phyloP scores from a whole-genome alignment of 2,113 vertebrate species.

The Syngnathus typhle region DNA sequence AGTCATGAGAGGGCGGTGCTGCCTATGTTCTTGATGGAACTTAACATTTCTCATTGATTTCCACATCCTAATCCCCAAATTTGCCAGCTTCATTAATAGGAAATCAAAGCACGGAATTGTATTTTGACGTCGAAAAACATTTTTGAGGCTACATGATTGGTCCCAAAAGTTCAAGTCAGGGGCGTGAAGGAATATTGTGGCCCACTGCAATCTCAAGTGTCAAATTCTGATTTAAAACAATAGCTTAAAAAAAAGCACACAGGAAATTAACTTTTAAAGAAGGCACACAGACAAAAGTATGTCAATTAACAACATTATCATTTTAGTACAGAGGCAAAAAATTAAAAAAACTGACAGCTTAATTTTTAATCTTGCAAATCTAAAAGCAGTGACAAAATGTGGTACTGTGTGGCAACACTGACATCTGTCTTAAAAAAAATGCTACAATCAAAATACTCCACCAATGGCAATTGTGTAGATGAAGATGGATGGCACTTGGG shows the following conservation, averaged over 20 bases:
- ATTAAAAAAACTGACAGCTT: not conserved
- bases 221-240: not conserved
- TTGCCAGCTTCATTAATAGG: not conserved
- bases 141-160: constrained; percentile 2
- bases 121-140: not conserved
- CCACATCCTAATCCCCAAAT: not conserved
- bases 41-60: not conserved
- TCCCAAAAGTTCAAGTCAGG: not conserved
- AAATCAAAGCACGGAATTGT: constrained; percentile 35
- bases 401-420: not conserved
- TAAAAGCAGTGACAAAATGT: not conserved
- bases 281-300: not conserved
- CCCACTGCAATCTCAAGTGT: not conserved
- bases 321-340: not conserved
- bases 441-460: constrained; percentile 2
- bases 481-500: not conserved
- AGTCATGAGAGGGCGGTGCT: not conserved
- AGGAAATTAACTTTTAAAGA: not conserved
- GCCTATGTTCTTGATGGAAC: not conserved
- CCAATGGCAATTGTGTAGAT: not conserved
- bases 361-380: not conserved
- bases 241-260: not conserved
- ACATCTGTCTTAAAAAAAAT: not conserved
- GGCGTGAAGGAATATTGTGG: not conserved
- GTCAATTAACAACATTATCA: not conserved